A percentile compares a stretch with the other conserved stretches of the same genome.
Conservation (phyloP, 2,888 invertebrate species). For the Torymus auratus region DNA sequence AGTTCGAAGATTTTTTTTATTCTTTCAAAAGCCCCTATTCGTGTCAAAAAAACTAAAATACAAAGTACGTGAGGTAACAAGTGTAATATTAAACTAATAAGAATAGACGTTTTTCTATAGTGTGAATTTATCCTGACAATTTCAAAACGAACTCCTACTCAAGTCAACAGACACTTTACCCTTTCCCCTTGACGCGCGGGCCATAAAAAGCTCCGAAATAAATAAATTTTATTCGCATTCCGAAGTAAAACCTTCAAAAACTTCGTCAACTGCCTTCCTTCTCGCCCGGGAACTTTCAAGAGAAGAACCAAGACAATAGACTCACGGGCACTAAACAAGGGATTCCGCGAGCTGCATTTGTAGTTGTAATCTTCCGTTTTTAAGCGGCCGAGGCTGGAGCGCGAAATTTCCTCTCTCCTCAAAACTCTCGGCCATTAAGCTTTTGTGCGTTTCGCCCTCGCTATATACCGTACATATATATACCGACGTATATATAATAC, state of each 20-base stretch:
- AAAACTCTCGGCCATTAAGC: slow-evolving; percentile 60
- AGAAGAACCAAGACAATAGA: slow-evolving; percentile 41
- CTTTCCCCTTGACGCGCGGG: too few species aligned
- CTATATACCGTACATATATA: too few species aligned
- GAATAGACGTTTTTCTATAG: too few species aligned
- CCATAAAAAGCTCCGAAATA: too few species aligned
- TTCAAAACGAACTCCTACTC: background rate
- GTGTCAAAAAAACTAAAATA: too few species aligned
- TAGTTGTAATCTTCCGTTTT: slow-evolving; percentile 57
- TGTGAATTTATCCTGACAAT: too few species aligned
- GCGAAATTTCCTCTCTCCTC: slow-evolving; percentile 57
- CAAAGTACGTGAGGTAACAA: too few species aligned
- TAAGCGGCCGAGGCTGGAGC: slow-evolving; percentile 41
- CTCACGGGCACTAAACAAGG: slow-evolving; percentile 37
- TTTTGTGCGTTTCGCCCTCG: slow-evolving; percentile 54
- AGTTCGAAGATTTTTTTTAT: too few species aligned
- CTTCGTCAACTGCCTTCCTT: too few species aligned
- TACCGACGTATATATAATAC: slow-evolving; percentile 36
- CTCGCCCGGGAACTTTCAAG: slow-evolving; percentile 29
- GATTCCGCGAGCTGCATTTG: slow-evolving; percentile 31
- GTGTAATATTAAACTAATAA: too few species aligned
- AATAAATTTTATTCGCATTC: slow-evolving; percentile 31
- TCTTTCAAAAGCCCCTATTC: too few species aligned
- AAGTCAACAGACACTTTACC: too few species aligned
- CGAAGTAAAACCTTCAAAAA: slow-evolving; percentile 39